Evolutionary conservation across 2,797 vertebrate genomes (phyloP), one percentile per base, ranked within the genome.

Genomic region (Propithecus perrieri): DNA sequence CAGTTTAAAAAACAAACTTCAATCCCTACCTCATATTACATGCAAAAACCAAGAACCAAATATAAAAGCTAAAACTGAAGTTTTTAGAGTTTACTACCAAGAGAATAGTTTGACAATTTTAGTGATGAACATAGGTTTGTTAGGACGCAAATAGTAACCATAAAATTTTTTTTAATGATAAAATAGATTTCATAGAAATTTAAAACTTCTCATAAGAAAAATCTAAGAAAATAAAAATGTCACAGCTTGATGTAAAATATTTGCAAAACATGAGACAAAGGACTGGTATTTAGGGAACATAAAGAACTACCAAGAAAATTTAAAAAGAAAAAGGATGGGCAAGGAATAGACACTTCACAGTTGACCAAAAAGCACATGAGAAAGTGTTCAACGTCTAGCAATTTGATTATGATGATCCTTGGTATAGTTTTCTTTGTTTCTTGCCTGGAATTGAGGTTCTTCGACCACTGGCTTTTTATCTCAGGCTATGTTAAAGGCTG

Each of bases 171-270:
- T 85, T 50, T 43, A 85, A 35, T 67, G 24, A 74, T 61, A n/a
- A 90, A 74, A 65, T 46, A 53, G 33, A 71, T 87, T 86, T 78
- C 69, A 69, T 85, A 83, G 38, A 69, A 61, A 93, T 84, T 91
- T 61, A 84, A 87, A 92, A 26, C 20, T 55, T 78, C 50, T 75
- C 12, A 30, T 71, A 4, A 89, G 63, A 79, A 67, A 41, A 84
- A 81, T 13, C 79, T 92, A 89, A 84, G 33, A 83, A 92, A 92
- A 81, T 69, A 80, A 24, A 75, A 12, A 63, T 46, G 20, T 76
- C 67, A 59, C 41, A 84, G 17, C 41, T 84, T 88, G 43, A 67
- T 17, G 35, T 88, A 95, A 79, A 94, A 72, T 88, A 88, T 35
- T 88, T 94, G 87, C 17, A 74, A 83, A 93, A 65, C 0, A 7